Conservation (phyloP, 2,113 vertebrate species). For the Calidris pugnax region DNA sequence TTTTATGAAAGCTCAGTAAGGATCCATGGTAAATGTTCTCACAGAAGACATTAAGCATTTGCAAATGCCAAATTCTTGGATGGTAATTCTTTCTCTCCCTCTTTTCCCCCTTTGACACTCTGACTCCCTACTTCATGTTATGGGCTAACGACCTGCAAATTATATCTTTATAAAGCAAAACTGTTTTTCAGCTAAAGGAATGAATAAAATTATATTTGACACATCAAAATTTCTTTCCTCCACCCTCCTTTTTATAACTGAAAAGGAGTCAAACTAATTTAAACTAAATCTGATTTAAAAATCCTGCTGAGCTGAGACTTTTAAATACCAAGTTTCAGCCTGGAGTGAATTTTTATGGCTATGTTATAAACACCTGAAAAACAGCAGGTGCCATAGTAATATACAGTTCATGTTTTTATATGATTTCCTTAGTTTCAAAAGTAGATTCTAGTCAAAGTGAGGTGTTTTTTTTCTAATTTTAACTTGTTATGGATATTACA, state of each 20-base stretch:
- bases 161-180: slow-evolving; percentile 43
- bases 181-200: slow-evolving; percentile 15
- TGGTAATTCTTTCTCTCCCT: neutral
- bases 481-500: slow-evolving; percentile 10
- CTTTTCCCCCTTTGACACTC: neutral
- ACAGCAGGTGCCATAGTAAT: slow-evolving; percentile 50
- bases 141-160: neutral
- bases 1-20: slow-evolving; percentile 45
- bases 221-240: slow-evolving; percentile 34
- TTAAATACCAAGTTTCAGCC: slow-evolving; percentile 61
- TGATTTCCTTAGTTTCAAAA: slow-evolving; percentile 47
- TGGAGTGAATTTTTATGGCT: slow-evolving; percentile 61
- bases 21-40: neutral
- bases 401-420: slow-evolving; percentile 11
- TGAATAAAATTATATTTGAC: slow-evolving; percentile 23
- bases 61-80: slow-evolving; percentile 3
- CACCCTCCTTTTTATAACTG: slow-evolving; percentile 31
- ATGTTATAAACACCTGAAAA: slow-evolving; percentile 71
- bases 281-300: slow-evolving; percentile 54
- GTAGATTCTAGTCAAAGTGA: neutral
- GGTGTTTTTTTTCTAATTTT: neutral
- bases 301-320: slow-evolving; percentile 55
- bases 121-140: neutral
- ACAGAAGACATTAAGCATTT: slow-evolving; percentile 27
- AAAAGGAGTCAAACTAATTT: slow-evolving; percentile 54